Base-by-base conservation (phyloP, 1,140 invertebrate species). In the Venturia canescens region DNA sequence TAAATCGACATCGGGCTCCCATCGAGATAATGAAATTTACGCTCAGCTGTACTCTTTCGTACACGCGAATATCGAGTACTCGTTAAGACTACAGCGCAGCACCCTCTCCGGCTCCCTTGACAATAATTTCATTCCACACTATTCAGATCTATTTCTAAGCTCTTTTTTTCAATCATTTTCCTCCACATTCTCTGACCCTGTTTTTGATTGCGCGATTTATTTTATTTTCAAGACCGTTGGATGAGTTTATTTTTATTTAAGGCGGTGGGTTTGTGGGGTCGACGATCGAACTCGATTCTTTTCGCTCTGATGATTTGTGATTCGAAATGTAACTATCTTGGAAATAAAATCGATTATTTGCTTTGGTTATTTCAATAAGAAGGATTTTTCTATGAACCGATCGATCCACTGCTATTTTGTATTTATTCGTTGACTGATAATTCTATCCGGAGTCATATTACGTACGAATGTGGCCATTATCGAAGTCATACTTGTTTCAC, bases 11-110 rank as follows among this genome's bases (percentile, higher is more conserved):
- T 31, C 66, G 27, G 27, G 29, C 18, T 21, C 31, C 11, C 63
- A 60, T 76, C 72, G 72, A 63, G 72, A 76, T 76, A 76, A 76
- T 76, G 72, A 76, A 76, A 76, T 76, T 76, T 76, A 50, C 50
- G 72, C 48, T 18, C 60, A 0, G n/a, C n/a, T 63, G 13, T 60
- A 26, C 44, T 26, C 9, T 60, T 34, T 27, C 50, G 44, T 53
- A 53, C 71, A 31, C 50, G 53, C 23, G 18, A 21, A 63, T 60
- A 63, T 76, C 72, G 48, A 57, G 72, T 74, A 76, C 50, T 76
- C 72, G 72, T 76, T 76, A 76, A 53, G 72, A 18, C 3, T 53
- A 53, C n/a, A 53, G 3, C 38, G 7, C 50, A 53, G 7, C 50
- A 53, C 18, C 18, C 18, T 53, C 50, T 53, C 18, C n/a, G 11